These are phyloP conservation scores for Piscicola geometra DNA, from an alignment of 2,888 invertebrate species.

Conservation along the genomic window DNA sequence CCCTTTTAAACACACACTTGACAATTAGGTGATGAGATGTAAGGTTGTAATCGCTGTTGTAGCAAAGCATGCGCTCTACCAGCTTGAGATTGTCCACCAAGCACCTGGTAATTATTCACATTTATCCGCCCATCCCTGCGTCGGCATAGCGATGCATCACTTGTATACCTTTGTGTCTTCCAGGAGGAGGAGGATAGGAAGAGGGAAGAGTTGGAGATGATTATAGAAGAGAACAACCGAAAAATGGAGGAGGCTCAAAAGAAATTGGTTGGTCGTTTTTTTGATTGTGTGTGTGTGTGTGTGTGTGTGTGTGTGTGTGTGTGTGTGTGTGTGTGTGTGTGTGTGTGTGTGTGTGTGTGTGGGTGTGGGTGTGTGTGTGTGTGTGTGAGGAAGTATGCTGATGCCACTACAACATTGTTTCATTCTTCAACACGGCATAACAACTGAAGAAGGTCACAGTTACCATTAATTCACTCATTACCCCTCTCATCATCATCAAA, in stretches of 20 bases:
- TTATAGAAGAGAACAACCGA: conserved; percentile 93
- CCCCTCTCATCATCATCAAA: no score
- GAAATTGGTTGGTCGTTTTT: conserved; percentile 74
- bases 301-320: no score
- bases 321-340: no score
- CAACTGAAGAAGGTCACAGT: no score
- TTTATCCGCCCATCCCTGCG: not conserved
- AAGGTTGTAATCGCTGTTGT: conserved; percentile 18
- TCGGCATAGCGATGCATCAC: not conserved
- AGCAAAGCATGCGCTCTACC: conserved; percentile 10
- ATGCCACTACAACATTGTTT: no score
- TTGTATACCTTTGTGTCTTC: conserved; percentile 46
- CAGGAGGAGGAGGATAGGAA: conserved; percentile 96
- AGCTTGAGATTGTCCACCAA: not conserved
- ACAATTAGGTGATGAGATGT: conserved; percentile 12
- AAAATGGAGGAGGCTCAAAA: conserved; percentile 95
- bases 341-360: no score
- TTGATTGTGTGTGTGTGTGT: no score
- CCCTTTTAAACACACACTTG: not conserved
- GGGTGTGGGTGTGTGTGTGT: no score
- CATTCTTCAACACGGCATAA: no score
- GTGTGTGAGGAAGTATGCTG: no score
- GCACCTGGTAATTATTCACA: conserved; percentile 2
- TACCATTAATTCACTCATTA: no score
- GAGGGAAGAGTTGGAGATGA: conserved; percentile 88